Conservation (phyloP, 2,113 vertebrate species). For the Alethe diademata region DNA sequence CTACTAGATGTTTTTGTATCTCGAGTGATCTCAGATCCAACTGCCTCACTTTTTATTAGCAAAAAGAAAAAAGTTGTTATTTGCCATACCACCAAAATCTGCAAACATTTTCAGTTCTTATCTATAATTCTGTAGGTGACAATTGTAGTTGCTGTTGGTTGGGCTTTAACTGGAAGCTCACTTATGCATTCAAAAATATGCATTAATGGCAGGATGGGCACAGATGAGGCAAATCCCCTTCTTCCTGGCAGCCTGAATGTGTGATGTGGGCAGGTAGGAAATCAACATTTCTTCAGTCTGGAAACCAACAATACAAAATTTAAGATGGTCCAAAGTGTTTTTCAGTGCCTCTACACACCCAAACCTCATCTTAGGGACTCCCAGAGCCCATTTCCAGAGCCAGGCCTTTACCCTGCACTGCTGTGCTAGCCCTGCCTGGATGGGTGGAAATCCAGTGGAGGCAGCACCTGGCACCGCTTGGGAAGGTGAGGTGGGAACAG, state of each 20-base stretch:
- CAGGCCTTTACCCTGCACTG: accelerated
- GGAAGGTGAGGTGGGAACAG: background rate
- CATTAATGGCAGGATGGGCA: background rate
- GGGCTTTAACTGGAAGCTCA: background rate
- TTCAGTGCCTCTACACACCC: background rate
- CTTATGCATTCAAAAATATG: background rate
- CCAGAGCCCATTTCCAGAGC: background rate
- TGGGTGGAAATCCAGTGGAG: background rate
- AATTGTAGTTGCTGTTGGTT: background rate
- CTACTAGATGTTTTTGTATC: background rate
- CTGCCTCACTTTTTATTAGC: background rate
- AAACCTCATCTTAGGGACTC: background rate
- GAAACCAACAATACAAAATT: background rate
- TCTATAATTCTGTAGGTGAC: background rate
- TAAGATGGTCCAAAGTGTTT: background rate
- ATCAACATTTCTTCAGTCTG: background rate
- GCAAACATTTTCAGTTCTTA: background rate
- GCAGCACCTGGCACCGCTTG: background rate
- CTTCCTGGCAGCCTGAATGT: background rate
- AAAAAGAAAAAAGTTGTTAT: background rate
- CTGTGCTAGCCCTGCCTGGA: background rate
- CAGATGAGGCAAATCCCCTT: background rate
- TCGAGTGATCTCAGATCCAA: background rate
- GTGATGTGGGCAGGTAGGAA: background rate
- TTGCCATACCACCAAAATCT: background rate